A percentile compares a stretch with the other conserved stretches of the same genome.
Conservation (phyloP, 2,797 vertebrate genomes). For the Numenius phaeopus region DNA sequence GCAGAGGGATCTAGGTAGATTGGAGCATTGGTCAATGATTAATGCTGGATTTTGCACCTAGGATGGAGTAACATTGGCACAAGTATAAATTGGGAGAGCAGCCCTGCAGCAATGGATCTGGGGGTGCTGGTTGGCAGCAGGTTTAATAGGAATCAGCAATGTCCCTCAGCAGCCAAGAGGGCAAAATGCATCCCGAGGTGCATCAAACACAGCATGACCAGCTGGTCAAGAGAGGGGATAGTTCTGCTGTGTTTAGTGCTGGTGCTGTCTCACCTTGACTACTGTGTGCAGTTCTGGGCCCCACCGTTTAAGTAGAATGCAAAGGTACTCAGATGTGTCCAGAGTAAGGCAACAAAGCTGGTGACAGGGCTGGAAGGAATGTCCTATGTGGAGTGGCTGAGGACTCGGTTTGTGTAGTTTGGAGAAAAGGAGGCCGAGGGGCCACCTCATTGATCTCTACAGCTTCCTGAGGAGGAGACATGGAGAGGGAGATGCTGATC, state of each 20-base stretch:
- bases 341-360: too few relatives aligned
- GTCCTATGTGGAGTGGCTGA: too few relatives aligned
- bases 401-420: background rate
- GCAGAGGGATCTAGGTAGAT: background rate
- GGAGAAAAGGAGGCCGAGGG: background rate
- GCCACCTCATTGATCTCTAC: background rate
- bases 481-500: background rate
- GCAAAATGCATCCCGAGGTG: background rate
- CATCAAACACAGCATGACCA: background rate
- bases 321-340: too few relatives aligned
- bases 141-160: background rate
- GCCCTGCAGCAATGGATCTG: background rate
- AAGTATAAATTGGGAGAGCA: background rate
- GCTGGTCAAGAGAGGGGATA: background rate
- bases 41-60: background rate
- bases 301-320: too few relatives aligned
- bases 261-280: background rate
- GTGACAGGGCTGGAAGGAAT: too few relatives aligned
- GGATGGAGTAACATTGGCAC: background rate
- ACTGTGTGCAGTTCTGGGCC: too few relatives aligned
- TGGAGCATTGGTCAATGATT: background rate
- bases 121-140: background rate
- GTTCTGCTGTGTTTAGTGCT: accelerated
- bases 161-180: background rate
- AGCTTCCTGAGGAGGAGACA: background rate